Evolutionary conservation across 2,797 vertebrate genomes (phyloP).

Genomic region (Huso huso): DNA sequence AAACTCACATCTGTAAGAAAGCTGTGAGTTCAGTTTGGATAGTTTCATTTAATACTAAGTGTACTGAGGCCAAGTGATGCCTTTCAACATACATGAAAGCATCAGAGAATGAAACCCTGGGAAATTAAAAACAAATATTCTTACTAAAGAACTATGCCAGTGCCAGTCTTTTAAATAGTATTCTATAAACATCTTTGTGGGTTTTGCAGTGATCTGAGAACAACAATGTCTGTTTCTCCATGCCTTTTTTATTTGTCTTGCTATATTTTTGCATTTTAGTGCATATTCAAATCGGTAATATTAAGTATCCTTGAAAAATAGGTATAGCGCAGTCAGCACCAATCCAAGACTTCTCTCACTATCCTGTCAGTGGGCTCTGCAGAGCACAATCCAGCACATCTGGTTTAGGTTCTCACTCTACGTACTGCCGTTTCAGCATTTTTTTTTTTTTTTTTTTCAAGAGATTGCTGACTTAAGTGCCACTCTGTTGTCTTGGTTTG

Average conservation of each 20-base stretch:
- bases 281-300: neutral
- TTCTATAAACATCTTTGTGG: constrained; percentile 20
- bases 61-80: constrained; percentile 41
- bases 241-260: neutral
- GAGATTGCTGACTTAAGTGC: constrained; percentile 41
- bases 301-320: neutral
- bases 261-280: neutral
- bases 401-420: constrained; percentile 27
- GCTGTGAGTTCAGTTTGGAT: constrained; percentile 45
- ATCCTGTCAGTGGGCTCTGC: constrained; percentile 23
- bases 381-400: constrained; percentile 20
- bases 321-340: neutral
- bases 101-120: constrained; percentile 37
- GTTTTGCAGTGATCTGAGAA: constrained; percentile 3
- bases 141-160: constrained; percentile 4
- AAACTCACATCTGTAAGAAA: constrained; percentile 60
- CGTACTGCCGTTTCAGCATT: constrained; percentile 44
- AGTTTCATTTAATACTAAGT: constrained; percentile 41
- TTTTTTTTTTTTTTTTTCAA: constrained; percentile 45
- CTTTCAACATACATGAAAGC: constrained; percentile 56
- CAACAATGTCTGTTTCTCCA: neutral
- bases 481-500: constrained; percentile 31
- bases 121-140: constrained; percentile 42
- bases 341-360: constrained; percentile 5
- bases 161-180: constrained; percentile 16